phyloP scores from a whole-genome alignment of 2,113 vertebrate genomes.

The Gopherus evgoodei region DNA sequence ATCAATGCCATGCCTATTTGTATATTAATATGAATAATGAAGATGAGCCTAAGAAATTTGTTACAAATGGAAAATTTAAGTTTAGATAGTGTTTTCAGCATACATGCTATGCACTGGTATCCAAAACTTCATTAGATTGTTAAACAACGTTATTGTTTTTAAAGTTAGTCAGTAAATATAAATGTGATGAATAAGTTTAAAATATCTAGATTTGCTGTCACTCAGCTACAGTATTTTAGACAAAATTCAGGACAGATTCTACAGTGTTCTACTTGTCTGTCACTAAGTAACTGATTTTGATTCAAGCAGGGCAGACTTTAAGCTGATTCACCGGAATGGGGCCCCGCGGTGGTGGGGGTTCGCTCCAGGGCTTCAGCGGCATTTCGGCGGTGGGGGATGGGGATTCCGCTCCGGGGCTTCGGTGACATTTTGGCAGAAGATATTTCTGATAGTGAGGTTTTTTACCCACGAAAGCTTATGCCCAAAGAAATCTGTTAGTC shows the following conservation, averaged over 20 bases:
- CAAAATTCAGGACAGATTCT: background rate
- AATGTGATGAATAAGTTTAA: background rate
- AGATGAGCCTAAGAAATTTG: slow-evolving; percentile 30
- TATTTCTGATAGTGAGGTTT: no score
- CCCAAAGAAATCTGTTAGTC: no score
- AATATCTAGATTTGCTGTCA: background rate
- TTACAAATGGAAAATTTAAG: background rate
- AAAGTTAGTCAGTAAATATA: background rate
- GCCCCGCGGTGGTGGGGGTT: no score
- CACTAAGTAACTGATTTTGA: background rate
- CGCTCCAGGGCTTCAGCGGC: no score
- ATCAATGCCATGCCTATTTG: slow-evolving; percentile 19
- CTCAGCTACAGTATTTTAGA: background rate
- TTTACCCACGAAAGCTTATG: no score
- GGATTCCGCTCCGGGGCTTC: no score
- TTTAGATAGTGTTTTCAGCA: slow-evolving; percentile 3
- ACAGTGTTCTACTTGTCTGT: background rate
- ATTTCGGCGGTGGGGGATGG: no score
- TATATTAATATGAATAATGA: background rate
- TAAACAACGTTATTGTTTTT: background rate
- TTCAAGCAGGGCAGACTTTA: background rate
- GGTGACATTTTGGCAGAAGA: no score
- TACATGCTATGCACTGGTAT: background rate
- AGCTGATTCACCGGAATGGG: no score
- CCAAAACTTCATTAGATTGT: background rate